These are phyloP conservation scores for Holothuria leucospilota DNA, from an alignment of 53 echinoderm and acorn worm genomes.

Conservation along the genomic window DNA sequence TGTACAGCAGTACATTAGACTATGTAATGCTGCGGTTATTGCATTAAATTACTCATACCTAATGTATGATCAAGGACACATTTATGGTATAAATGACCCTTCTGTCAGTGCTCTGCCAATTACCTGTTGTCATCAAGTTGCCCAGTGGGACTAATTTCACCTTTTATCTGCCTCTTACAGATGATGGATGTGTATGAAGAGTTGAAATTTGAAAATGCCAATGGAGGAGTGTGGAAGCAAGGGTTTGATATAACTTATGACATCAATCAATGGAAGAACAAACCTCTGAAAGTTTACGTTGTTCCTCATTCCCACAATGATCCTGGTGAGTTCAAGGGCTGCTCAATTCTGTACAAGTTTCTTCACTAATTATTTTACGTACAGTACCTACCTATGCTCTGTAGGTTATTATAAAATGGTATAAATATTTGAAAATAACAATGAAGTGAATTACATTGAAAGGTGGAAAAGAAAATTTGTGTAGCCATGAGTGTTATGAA, in stretches of 20 bases:
- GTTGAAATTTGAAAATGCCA: conserved; percentile 82
- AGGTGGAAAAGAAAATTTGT: no score
- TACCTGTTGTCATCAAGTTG: not conserved
- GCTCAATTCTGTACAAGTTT: no score
- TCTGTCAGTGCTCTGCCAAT: not conserved
- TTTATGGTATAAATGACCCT: not conserved
- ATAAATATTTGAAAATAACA: no score
- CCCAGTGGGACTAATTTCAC: no score
- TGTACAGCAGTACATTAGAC: no score
- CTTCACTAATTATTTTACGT: no score
- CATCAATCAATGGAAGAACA: conserved; percentile 78
- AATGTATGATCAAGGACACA: not conserved
- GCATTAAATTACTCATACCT: not conserved
- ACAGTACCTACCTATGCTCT: no score
- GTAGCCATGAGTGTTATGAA: no score
- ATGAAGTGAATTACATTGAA: no score
- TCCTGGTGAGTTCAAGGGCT: conserved; percentile 68
- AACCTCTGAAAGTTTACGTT: conserved; percentile 83
- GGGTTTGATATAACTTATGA: conserved; percentile 89
- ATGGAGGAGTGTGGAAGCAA: conserved; percentile 98
- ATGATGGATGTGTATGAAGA: conserved; percentile 93
- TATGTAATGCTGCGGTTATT: no score
- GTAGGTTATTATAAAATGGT: no score
- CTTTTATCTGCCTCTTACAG: conserved; percentile 44
- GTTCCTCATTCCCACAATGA: conserved; percentile 99